These are phyloP conservation scores for Halictus rubicundus DNA, from an alignment of 1,140 invertebrate genomes.

Conservation along the genomic window DNA sequence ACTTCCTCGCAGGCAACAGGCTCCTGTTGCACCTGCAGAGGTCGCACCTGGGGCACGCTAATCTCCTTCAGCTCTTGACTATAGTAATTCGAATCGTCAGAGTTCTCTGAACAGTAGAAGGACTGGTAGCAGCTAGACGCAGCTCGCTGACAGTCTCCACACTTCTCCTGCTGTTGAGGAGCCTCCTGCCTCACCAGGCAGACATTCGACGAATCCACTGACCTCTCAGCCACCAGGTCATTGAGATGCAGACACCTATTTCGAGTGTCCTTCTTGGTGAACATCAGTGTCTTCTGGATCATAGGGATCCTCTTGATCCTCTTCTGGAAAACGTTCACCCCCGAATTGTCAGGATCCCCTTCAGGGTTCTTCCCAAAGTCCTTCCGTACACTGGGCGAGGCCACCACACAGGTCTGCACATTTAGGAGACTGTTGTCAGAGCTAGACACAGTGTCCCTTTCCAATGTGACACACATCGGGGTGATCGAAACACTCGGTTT, in stretches of 20 bases:
- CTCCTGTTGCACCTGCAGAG: not conserved
- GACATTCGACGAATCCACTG: not conserved
- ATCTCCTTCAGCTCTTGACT: not conserved
- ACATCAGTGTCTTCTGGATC: constrained; percentile 31
- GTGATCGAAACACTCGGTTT: not conserved
- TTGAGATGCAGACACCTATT: constrained; percentile 3
- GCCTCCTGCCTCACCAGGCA: not conserved
- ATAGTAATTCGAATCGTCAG: too few species aligned
- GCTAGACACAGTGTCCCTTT: not conserved
- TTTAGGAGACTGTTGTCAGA: not conserved
- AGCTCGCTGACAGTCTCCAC: not conserved
- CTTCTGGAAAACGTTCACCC: not conserved
- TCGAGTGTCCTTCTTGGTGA: constrained; percentile 23
- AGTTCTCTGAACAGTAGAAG: not conserved
- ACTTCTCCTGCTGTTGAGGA: not conserved
- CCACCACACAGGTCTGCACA: not conserved
- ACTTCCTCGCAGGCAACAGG: not conserved
- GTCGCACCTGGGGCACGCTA: not conserved
- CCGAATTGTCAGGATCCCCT: not conserved
- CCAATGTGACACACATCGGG: not conserved
- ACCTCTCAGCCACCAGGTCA: not conserved
- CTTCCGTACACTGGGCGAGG: not conserved
- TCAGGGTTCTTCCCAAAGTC: not conserved
- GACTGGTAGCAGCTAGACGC: not conserved
- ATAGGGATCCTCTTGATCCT: not conserved